Evolutionary conservation across 2,888 invertebrate genomes (phyloP).

Genomic region (Panorpa germanica): DNA sequence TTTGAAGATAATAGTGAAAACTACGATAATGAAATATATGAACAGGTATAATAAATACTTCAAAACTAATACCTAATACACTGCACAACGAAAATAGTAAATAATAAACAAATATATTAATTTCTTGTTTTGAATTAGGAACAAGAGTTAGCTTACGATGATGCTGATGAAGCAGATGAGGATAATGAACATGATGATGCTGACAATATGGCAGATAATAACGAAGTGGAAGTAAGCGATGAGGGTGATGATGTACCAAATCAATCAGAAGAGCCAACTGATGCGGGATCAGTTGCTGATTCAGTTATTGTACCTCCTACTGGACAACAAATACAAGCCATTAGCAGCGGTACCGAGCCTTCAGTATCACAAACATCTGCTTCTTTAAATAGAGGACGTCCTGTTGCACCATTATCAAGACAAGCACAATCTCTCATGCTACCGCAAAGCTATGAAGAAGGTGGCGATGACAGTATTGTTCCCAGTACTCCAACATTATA

Average conservation of each 20-base stretch:
- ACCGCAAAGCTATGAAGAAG: conserved; percentile 21
- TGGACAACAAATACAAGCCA: conserved; percentile 45
- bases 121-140: conserved; percentile 17
- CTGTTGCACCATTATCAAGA: conserved; percentile 17
- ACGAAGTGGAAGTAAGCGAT: conserved; percentile 42
- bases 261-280: conserved; percentile 33
- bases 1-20: conserved; percentile 31
- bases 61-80: conserved; percentile 1
- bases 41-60: conserved; percentile 14
- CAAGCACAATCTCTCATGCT: conserved; percentile 19
- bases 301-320: conserved; percentile 14
- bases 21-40: conserved; percentile 32
- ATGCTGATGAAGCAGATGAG: conserved; percentile 35
- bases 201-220: conserved; percentile 35
- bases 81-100: no score
- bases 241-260: conserved; percentile 44
- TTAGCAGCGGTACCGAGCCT: conserved; percentile 57
- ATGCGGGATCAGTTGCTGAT: conserved; percentile 23
- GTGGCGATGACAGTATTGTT: conserved; percentile 50
- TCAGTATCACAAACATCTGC: conserved; percentile 21
- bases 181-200: conserved; percentile 30
- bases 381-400: no score
- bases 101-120: no score
- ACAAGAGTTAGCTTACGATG: conserved; percentile 29
- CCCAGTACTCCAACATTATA: conserved; percentile 79